Evolutionary conservation across 2,888 invertebrate species (phyloP).

Genomic region (Vesta saturnalis): DNA sequence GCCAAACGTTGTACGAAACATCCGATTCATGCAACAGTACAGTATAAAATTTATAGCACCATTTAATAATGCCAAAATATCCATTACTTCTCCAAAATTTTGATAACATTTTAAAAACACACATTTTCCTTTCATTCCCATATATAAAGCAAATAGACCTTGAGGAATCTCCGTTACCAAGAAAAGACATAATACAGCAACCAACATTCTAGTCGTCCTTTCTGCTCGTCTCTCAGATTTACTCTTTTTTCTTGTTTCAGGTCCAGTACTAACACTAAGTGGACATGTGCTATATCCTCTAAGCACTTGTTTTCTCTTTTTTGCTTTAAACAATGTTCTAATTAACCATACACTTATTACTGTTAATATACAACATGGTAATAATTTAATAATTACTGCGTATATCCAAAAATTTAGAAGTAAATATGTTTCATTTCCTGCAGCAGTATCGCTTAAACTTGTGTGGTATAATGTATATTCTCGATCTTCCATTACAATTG

Average conservation of each 20-base stretch:
- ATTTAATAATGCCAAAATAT: conserved; percentile 88
- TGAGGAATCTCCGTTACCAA: conserved; percentile 88
- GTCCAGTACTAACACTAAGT: conserved; percentile 40
- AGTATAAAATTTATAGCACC: conserved; percentile 94
- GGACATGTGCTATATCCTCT: conserved; percentile 71
- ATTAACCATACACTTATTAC: conserved; percentile 77
- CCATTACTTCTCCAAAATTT: conserved; percentile 86
- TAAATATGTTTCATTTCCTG: conserved; percentile 58
- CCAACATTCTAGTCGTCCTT: conserved; percentile 88
- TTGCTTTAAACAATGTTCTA: conserved; percentile 78
- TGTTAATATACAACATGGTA: conserved; percentile 82
- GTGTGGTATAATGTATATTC: conserved; percentile 70
- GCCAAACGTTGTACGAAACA: conserved; percentile 85
- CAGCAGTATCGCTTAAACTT: conserved; percentile 61
- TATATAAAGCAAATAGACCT: conserved; percentile 69
- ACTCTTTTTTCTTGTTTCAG: conserved; percentile 59
- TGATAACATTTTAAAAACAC: conserved; percentile 85
- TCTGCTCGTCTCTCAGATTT: conserved; percentile 81
- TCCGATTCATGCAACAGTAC: conserved; percentile 93
- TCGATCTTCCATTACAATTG: conserved; percentile 66
- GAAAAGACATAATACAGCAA: conserved; percentile 87
- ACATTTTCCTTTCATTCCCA: conserved; percentile 71
- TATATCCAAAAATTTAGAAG: conserved; percentile 83
- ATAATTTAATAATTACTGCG: conserved; percentile 80
- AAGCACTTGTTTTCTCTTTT: conserved; percentile 76